phyloP scores from a whole-genome alignment of 2,113 vertebrate genomes.

The Urocolius indicus region DNA sequence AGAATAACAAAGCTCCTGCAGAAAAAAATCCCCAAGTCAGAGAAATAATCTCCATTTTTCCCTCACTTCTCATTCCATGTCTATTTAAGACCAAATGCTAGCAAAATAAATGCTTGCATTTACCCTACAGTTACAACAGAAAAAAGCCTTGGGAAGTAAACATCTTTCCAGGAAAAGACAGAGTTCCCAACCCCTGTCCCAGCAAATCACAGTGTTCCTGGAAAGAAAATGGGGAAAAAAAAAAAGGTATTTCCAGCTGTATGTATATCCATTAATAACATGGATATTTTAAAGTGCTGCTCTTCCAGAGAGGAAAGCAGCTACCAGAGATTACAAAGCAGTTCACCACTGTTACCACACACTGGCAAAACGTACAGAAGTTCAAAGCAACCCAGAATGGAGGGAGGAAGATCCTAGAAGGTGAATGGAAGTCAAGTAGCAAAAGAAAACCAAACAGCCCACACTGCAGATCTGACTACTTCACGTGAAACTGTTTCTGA shows the following conservation, averaged over 20 bases:
- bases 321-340: background rate
- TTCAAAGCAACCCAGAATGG: background rate
- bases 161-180: background rate
- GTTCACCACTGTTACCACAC: background rate
- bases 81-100: background rate
- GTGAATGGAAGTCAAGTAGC: background rate
- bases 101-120: background rate
- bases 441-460: background rate
- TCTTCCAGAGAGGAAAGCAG: background rate
- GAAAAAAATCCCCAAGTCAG: background rate
- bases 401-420: too few relatives aligned
- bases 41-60: background rate
- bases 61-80: background rate
- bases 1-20: slow-evolving; percentile 25
- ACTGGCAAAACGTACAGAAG: background rate
- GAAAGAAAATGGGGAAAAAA: background rate
- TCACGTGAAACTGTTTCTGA: slow-evolving; percentile 1
- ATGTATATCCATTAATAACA: background rate
- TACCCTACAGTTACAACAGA: background rate
- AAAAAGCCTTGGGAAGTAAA: background rate
- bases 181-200: background rate
- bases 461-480: background rate
- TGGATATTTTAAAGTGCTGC: background rate
- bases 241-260: background rate
- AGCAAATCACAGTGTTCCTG: background rate